Conservation (phyloP, 1,140 invertebrate species). For the Drosophila serrata region DNA sequence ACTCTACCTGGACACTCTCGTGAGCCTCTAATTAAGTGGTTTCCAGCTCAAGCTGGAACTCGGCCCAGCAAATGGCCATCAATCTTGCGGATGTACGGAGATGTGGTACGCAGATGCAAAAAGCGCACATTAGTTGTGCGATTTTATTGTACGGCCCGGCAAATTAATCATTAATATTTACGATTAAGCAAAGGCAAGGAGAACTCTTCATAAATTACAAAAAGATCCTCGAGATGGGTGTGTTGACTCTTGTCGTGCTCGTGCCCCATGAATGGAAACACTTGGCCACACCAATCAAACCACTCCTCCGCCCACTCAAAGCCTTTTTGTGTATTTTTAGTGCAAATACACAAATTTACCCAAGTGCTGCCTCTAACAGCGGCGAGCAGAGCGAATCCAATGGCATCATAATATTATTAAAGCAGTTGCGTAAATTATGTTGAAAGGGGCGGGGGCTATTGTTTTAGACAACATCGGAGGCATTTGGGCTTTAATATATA, state of each 20-base stretch:
- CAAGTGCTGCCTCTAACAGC: conserved; percentile 52
- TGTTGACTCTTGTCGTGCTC: conserved; percentile 68
- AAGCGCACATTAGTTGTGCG: conserved; percentile 35
- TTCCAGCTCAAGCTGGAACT: conserved; percentile 27
- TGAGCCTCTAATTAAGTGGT: conserved; percentile 73
- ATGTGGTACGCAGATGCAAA: conserved; percentile 6
- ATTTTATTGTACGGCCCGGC: conserved; percentile 36
- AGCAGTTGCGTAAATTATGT: conserved; percentile 31
- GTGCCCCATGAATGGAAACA: conserved; percentile 72
- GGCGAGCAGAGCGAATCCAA: conserved; percentile 44
- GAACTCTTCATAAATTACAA: conserved; percentile 70
- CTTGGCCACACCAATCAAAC: conserved; percentile 72
- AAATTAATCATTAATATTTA: conserved; percentile 78
- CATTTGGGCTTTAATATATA: conserved; percentile 20
- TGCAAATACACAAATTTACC: conserved; percentile 74
- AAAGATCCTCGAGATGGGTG: conserved; percentile 12
- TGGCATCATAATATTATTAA: conserved; percentile 73
- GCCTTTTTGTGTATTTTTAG: conserved; percentile 69
- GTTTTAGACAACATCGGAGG: conserved; percentile 3
- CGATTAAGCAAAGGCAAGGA: conserved; percentile 46
- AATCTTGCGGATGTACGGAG: conserved; percentile 57
- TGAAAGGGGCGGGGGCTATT: conserved; percentile 10
- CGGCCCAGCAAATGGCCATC: conserved; percentile 42
- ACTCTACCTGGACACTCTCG: conserved; percentile 28
- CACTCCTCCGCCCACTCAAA: conserved; percentile 20